These are phyloP conservation scores for Sinella curviseta DNA, from an alignment of 1,140 invertebrate species.

Conservation along the genomic window DNA sequence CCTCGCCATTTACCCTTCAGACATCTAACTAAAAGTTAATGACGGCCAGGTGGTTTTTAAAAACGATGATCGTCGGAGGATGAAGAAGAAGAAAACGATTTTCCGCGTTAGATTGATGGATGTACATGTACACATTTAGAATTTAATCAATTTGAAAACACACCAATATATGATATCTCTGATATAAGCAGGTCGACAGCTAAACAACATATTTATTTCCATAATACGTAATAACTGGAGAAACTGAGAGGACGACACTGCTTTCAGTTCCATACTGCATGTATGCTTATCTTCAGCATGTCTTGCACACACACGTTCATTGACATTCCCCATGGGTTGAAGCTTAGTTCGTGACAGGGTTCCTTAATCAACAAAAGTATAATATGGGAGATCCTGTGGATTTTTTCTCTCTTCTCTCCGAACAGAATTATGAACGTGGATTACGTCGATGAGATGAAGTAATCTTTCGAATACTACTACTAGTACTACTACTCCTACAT, in stretches of 20 bases:
- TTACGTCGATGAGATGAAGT: background rate
- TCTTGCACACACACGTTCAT: slow-evolving; percentile 3
- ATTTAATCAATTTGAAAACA: slow-evolving; percentile 8
- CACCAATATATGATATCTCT: background rate
- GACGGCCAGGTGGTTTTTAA: too few relatives aligned
- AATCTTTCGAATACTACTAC: slow-evolving; percentile 4
- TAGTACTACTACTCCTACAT: too few relatives aligned
- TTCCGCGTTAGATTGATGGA: background rate
- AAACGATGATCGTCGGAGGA: background rate
- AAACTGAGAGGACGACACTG: background rate
- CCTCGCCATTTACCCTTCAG: too few relatives aligned
- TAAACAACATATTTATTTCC: background rate
- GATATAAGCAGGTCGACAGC: background rate
- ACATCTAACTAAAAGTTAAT: too few relatives aligned
- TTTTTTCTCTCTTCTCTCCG: background rate
- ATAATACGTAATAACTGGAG: background rate
- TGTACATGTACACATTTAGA: background rate
- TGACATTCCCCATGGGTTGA: slow-evolving; percentile 14
- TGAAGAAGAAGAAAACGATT: background rate
- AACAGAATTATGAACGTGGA: background rate
- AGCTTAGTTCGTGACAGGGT: background rate
- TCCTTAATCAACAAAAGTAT: slow-evolving; percentile 9
- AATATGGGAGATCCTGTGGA: background rate
- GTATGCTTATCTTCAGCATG: background rate
- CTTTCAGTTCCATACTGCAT: background rate